Percentiles rank a stretch among this genome's conserved stretches.
Conservation (phyloP, 1,140 invertebrate species). For the Agrypnia vestita region DNA sequence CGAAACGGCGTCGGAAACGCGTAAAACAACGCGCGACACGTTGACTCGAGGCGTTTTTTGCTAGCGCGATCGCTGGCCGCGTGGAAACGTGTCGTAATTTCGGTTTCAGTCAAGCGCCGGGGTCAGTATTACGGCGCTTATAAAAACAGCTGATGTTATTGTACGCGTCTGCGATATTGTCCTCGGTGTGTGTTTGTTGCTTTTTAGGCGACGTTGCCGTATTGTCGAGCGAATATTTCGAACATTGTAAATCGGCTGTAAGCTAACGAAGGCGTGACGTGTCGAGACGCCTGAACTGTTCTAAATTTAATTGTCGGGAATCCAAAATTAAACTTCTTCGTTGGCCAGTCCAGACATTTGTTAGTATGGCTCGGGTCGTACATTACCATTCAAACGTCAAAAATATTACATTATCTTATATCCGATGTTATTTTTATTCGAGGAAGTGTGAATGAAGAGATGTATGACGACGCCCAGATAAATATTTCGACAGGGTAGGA, state of each 20-base stretch:
- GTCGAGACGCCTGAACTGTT: conserved; percentile 26
- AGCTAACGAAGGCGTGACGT: conserved; percentile 26
- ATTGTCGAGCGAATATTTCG: conserved; percentile 4
- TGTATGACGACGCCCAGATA: no score
- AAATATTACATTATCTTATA: no score
- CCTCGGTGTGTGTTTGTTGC: neutral
- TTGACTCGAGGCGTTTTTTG: neutral
- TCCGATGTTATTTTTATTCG: no score
- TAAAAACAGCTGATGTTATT: neutral
- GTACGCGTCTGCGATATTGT: neutral
- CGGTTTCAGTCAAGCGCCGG: neutral
- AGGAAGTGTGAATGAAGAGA: no score
- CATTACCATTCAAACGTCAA: no score
- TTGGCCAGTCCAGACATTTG: conserved; percentile 25
- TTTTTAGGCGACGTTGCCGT: neutral
- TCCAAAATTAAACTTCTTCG: conserved; percentile 25
- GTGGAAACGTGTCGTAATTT: conserved; percentile 11
- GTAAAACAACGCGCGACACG: neutral
- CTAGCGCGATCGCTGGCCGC: neutral
- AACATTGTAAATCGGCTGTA: conserved; percentile 19
- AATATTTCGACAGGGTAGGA: no score
- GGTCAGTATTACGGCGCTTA: neutral
- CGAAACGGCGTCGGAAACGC: neutral
- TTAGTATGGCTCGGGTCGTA: neutral
- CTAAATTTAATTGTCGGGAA: conserved; percentile 32